phyloP scores from a whole-genome alignment of 1,140 invertebrate genomes.

The Zaprionus nigranus region DNA sequence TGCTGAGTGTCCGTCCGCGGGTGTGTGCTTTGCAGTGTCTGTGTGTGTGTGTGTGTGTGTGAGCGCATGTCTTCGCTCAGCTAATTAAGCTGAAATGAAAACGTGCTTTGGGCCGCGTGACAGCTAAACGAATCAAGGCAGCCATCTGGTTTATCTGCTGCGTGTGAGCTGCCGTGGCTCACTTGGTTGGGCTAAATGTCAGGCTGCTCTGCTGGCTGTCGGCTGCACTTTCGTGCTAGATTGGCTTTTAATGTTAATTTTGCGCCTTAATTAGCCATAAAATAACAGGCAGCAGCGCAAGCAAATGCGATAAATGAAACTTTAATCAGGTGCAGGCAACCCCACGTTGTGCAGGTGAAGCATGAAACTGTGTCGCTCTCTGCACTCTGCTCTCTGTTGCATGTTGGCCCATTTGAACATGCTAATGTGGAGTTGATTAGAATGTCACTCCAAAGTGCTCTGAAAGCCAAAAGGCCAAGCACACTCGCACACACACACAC shows the following conservation, averaged over 20 bases:
- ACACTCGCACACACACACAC: background rate
- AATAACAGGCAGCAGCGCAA: slow-evolving; percentile 39
- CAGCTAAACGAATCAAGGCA: slow-evolving; percentile 35
- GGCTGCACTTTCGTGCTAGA: slow-evolving; percentile 64
- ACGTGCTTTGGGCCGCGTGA: slow-evolving; percentile 37
- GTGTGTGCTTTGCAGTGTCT: slow-evolving; percentile 3
- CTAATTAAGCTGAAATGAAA: slow-evolving; percentile 74
- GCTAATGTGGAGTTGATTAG: slow-evolving; percentile 80
- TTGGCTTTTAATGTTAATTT: slow-evolving; percentile 80
- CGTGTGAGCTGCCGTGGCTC: slow-evolving; percentile 4
- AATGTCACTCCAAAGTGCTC: slow-evolving; percentile 68
- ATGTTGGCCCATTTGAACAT: slow-evolving; percentile 63
- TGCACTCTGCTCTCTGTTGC: slow-evolving; percentile 26
- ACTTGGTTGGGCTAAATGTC: slow-evolving; percentile 53
- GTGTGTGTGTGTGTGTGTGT: slow-evolving; percentile 12
- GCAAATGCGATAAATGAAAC: slow-evolving; percentile 43
- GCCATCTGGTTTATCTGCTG: slow-evolving; percentile 39
- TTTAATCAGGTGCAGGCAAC: slow-evolving; percentile 64
- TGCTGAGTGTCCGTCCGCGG: background rate
- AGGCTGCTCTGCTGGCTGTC: slow-evolving; percentile 17
- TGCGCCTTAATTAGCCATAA: slow-evolving; percentile 78
- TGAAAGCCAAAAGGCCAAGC: slow-evolving; percentile 24
- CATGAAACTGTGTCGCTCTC: slow-evolving; percentile 33
- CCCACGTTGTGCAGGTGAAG: slow-evolving; percentile 8
- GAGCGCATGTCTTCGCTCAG: slow-evolving; percentile 26